These are phyloP conservation scores for Sorex araneus DNA, from an alignment of 2,113 vertebrate genomes.

Conservation along the genomic window DNA sequence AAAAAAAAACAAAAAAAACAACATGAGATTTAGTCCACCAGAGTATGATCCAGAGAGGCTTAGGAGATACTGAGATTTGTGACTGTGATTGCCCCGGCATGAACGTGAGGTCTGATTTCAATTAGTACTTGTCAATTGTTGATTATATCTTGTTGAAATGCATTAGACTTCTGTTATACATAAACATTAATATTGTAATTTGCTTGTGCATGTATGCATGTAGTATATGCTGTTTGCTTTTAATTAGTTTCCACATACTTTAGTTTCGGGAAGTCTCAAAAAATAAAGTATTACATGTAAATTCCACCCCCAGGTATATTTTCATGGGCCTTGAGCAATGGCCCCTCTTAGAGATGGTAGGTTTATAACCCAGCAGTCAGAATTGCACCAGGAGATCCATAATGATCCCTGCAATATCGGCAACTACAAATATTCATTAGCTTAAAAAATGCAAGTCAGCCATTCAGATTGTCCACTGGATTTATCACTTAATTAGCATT, in stretches of 20 bases:
- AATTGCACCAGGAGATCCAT: conserved; percentile 29
- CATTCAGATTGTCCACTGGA: conserved; percentile 73
- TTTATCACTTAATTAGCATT: conserved; percentile 83
- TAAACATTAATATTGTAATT: conserved; percentile 12
- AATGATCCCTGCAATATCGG: background rate
- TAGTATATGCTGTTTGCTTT: conserved; percentile 32
- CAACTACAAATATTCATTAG: conserved; percentile 73
- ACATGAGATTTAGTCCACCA: background rate
- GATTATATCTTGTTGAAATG: background rate
- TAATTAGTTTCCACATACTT: conserved; percentile 57
- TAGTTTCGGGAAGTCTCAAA: background rate
- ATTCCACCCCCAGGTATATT: background rate
- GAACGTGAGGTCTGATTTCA: background rate
- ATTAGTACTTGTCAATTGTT: background rate
- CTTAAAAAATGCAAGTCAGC: conserved; percentile 78
- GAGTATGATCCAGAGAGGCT: accelerated
- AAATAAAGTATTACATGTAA: conserved; percentile 21
- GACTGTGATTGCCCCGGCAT: background rate
- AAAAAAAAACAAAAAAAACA: too few relatives aligned
- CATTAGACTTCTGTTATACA: conserved; percentile 16
- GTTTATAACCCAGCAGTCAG: conserved; percentile 38
- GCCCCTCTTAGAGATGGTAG: background rate
- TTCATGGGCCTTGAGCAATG: conserved; percentile 1
- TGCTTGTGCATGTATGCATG: background rate
- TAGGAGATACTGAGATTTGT: accelerated